Evolutionary conservation across 2,797 vertebrate genomes (phyloP).

Genomic region (Carcharodon carcharias): DNA sequence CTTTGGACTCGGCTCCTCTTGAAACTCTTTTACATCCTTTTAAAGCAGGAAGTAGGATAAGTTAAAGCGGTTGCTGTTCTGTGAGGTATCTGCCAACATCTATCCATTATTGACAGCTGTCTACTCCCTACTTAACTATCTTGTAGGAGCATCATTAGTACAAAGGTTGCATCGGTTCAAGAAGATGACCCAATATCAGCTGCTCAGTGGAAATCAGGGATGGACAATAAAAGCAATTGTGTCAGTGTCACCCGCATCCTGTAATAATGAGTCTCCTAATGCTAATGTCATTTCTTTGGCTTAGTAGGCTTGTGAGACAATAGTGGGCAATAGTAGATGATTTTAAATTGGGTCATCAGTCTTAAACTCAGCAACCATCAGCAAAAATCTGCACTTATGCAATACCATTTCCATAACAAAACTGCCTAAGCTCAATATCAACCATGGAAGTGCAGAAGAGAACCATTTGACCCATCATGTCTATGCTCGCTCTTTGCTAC

Average conservation of each 20-base stretch:
- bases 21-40: constrained; percentile 7
- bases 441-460: neutral
- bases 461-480: neutral
- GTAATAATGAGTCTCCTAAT: neutral
- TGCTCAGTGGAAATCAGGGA: neutral
- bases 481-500: neutral
- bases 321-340: neutral
- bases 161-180: neutral
- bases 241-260: neutral
- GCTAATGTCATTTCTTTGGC: neutral
- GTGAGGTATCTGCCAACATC: neutral
- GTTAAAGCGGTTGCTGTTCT: neutral
- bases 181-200: neutral
- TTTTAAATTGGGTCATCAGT: neutral
- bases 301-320: neutral
- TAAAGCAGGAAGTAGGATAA: neutral
- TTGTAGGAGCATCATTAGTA: neutral
- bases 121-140: neutral
- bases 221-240: neutral
- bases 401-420: neutral
- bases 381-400: neutral
- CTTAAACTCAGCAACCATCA: neutral
- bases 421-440: neutral
- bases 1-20: neutral
- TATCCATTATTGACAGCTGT: neutral